A percentile compares a stretch with the other conserved stretches of the same genome.
Conservation (phyloP, 1,140 invertebrate genomes). For the Platyura marginata region DNA sequence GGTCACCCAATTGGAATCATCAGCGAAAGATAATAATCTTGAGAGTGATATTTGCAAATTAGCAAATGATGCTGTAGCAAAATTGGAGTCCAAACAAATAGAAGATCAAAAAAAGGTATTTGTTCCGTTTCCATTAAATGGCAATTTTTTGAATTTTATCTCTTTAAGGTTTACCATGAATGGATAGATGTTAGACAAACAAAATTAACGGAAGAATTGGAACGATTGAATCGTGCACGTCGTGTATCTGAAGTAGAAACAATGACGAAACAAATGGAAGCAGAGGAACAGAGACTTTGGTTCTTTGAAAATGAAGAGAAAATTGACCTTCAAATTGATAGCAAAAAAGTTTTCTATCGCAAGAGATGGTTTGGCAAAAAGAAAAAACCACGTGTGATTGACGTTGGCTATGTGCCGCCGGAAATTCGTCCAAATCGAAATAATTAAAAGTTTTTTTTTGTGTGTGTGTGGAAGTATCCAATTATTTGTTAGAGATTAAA, state of each 20-base stretch:
- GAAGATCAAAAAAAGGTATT: conserved; percentile 30
- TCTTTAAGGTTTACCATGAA: conserved; percentile 31
- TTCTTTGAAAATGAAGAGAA: conserved; percentile 61
- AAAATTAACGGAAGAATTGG: conserved; percentile 35
- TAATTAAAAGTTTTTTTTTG: no score
- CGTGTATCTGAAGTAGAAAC: conserved; percentile 35
- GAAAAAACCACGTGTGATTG: conserved; percentile 24
- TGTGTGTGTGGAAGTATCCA: no score
- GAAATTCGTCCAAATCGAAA: conserved; percentile 23
- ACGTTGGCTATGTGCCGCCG: conserved; percentile 48
- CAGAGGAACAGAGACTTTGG: conserved; percentile 47
- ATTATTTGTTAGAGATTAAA: no score
- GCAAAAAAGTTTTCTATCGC: conserved; percentile 28
- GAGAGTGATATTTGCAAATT: not conserved
- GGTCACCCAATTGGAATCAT: not conserved
- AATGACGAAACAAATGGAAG: conserved; percentile 33
- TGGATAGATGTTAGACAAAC: conserved; percentile 36
- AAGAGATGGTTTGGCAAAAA: conserved; percentile 27
- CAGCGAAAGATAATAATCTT: not conserved
- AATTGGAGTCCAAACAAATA: conserved; percentile 27
- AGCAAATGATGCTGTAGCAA: not conserved
- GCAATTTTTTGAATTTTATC: conserved; percentile 1
- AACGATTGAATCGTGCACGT: conserved; percentile 29
- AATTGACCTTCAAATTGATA: conserved; percentile 50
- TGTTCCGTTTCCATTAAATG: not conserved